Evolutionary conservation across 2,797 vertebrate genomes (phyloP).

Genomic region (Eulemur rubriventer): DNA sequence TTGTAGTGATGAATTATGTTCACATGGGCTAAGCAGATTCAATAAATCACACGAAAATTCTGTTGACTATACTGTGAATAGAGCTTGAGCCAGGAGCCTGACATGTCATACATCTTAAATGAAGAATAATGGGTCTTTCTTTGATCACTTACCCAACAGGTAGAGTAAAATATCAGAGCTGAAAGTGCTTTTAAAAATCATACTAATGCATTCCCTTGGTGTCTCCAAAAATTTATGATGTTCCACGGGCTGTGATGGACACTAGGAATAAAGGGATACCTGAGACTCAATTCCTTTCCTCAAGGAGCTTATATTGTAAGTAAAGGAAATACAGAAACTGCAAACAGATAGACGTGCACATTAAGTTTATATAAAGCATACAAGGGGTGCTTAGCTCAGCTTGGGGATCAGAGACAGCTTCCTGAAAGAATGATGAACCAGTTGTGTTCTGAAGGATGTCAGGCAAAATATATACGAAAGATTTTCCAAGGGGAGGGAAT

Average conservation of each 20-base stretch:
- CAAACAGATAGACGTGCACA: neutral
- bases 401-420: neutral
- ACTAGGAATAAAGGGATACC: neutral
- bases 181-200: slow-evolving; percentile 34
- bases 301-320: neutral
- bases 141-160: neutral
- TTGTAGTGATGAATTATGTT: neutral
- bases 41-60: slow-evolving; percentile 46
- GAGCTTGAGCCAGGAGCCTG: neutral
- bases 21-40: neutral
- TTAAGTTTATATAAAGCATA: neutral
- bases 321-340: neutral
- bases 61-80: neutral
- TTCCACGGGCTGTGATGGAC: neutral
- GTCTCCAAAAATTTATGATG: slow-evolving; percentile 22
- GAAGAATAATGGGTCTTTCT: slow-evolving; percentile 63
- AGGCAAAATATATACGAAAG: neutral
- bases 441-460: fast-evolving
- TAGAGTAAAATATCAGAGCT: slow-evolving; percentile 25
- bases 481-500: too few relatives aligned
- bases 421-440: neutral
- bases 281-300: neutral
- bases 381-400: fast-evolving
- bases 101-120: slow-evolving; percentile 40
- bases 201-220: neutral